Evolutionary conservation across 2,888 invertebrate species (phyloP).

Genomic region (Meiosimyza platycephala): DNA sequence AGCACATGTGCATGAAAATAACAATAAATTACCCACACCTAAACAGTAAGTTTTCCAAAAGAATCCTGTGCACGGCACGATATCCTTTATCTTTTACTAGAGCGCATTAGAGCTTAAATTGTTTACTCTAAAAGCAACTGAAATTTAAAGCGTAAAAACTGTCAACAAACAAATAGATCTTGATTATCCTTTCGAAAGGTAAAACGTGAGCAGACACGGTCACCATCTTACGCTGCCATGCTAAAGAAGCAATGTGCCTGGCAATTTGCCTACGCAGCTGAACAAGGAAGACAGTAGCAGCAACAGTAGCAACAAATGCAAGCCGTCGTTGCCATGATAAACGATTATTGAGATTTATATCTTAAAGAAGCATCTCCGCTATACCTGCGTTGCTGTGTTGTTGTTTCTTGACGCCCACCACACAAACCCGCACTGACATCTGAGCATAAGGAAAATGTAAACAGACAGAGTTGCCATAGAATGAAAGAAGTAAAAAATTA

Average conservation of each 20-base stretch:
- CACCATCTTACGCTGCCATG: conserved; percentile 5
- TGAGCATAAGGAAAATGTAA: neutral
- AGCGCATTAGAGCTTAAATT: conserved; percentile 40
- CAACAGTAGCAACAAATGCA: conserved; percentile 15
- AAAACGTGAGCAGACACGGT: conserved; percentile 31
- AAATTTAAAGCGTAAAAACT: conserved; percentile 54
- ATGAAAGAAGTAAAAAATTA: conserved; percentile 25
- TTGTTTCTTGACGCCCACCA: conserved; percentile 43
- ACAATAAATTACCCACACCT: too few species aligned
- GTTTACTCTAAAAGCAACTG: conserved; percentile 46
- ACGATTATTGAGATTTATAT: conserved; percentile 66
- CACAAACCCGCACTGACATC: neutral
- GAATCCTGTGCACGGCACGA: neutral
- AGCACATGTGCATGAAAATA: too few species aligned
- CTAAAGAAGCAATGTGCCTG: conserved; percentile 45
- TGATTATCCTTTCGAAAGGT: conserved; percentile 53
- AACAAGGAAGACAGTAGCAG: neutral
- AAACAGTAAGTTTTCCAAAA: too few species aligned
- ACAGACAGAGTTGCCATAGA: neutral
- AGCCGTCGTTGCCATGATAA: conserved; percentile 56
- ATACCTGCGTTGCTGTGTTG: conserved; percentile 53
- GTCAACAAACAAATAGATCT: conserved; percentile 59
- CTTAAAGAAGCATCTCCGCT: conserved; percentile 40
- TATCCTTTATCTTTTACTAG: neutral
- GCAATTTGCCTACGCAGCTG: conserved; percentile 49